phyloP scores from a whole-genome alignment of 2,797 vertebrate species.

The Poecile montanus region DNA sequence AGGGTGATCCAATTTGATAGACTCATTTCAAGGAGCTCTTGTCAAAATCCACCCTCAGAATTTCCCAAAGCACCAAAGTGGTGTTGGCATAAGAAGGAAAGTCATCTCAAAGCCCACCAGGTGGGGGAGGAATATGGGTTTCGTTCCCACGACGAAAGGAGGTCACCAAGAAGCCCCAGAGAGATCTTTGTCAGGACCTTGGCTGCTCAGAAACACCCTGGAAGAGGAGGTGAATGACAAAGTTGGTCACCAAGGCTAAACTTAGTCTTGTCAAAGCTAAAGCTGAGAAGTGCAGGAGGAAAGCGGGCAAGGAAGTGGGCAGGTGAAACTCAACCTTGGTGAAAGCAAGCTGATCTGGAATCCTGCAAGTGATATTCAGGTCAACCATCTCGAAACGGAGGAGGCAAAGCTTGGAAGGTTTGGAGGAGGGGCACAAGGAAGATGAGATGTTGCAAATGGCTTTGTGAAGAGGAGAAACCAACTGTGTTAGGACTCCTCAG shows the following conservation, averaged over 20 bases:
- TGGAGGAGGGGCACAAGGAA: neutral
- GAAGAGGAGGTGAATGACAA: neutral
- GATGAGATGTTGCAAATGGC: neutral
- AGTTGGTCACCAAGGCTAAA: slow-evolving; percentile 50
- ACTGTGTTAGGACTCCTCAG: neutral
- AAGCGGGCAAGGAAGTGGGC: slow-evolving; percentile 47
- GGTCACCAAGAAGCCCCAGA: neutral
- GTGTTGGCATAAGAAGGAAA: neutral
- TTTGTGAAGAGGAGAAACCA: neutral
- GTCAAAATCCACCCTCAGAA: neutral
- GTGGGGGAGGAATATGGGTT: neutral
- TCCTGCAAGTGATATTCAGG: slow-evolving; percentile 28
- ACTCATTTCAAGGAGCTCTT: neutral
- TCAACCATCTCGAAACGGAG: neutral
- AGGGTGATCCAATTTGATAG: neutral
- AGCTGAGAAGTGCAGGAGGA: slow-evolving; percentile 26
- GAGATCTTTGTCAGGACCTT: neutral
- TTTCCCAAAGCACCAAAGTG: neutral
- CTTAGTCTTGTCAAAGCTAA: slow-evolving; percentile 21
- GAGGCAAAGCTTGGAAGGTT: neutral
- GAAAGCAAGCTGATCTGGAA: neutral
- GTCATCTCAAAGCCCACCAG: neutral
- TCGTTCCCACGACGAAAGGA: neutral
- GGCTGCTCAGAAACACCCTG: neutral
- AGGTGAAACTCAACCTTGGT: slow-evolving; percentile 52